Conservation (phyloP, 2,113 vertebrate genomes). For the Pterophyllum scalare region DNA sequence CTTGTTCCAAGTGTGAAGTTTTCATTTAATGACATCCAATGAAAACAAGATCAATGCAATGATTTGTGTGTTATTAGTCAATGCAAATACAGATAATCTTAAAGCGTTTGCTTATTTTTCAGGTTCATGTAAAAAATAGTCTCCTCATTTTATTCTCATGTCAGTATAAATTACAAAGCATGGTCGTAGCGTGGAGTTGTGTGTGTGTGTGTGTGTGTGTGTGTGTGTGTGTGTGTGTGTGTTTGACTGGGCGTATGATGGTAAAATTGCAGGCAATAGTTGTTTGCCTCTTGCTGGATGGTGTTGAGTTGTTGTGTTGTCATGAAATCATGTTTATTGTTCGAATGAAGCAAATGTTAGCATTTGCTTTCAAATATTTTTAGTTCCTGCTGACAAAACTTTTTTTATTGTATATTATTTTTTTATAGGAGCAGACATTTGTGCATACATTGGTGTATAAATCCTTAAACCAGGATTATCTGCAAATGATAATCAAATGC, state of each 20-base stretch:
- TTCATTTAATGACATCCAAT: too few relatives aligned
- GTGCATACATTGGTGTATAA: slow-evolving; percentile 13
- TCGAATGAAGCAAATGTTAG: slow-evolving; percentile 57
- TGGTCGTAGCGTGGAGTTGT: neutral
- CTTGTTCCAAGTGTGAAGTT: neutral
- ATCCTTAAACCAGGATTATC: slow-evolving; percentile 9
- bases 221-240: neutral
- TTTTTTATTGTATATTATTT: slow-evolving; percentile 33
- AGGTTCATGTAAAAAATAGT: neutral
- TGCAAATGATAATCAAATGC: slow-evolving; percentile 9
- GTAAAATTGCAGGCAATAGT: slow-evolving; percentile 32
- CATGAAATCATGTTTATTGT: slow-evolving; percentile 63
- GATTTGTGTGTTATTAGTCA: too few relatives aligned
- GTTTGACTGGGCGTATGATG: slow-evolving; percentile 3
- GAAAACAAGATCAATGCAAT: too few relatives aligned
- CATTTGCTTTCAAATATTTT: slow-evolving; percentile 56
- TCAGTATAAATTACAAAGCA: neutral
- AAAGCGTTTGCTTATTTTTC: neutral
- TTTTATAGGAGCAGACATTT: slow-evolving; percentile 37
- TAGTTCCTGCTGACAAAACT: slow-evolving; percentile 44
- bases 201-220: neutral
- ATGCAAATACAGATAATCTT: neutral
- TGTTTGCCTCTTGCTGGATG: slow-evolving; percentile 29
- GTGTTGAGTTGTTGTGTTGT: slow-evolving; percentile 37
- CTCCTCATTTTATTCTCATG: too few relatives aligned